Base-by-base conservation (phyloP, 2,797 vertebrate genomes). In the Karalla daura region DNA sequence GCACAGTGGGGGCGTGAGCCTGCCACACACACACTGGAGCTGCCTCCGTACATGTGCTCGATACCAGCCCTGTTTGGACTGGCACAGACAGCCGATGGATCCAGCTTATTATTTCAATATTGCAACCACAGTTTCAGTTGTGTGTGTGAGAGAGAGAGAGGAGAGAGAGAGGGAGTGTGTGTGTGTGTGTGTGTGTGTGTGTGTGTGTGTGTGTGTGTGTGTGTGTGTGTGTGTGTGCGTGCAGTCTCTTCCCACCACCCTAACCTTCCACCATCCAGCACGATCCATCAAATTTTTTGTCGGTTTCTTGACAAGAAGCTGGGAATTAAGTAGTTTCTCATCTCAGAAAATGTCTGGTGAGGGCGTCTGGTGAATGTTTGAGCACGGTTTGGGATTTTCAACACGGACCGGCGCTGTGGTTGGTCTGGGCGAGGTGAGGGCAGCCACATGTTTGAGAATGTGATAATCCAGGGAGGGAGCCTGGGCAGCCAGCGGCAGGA, bases 91-190 rank as follows among this genome's bases (percentile, higher is more conserved):
- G 56, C 21, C 20, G 72, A 79, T 70, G 62, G 61, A 79, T 78
- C 56, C 65, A 74, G 75, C 50, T 81, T 85, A 80, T 87, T 88
- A 85, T 89, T 89, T 90, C 72, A 89, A 81, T 80, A 81, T 49
- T 70, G 52, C 46, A 76, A 89, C 89, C 87, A 80, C 86, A 86
- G 44, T 56, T 55, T 73, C 27, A 54, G 55, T 58, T n/a, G n/a
- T n/a, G n/a, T n/a, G n/a, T n/a, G n/a, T n/a, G n/a, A n/a, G n/a
- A n/a, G n/a, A n/a, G n/a, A n/a, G n/a, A n/a, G n/a, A n/a, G n/a
- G n/a, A n/a, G n/a, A n/a, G n/a, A n/a, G n/a, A 52, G n/a, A 32
- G 36, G 40, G 55, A 33, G 56, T 56, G 71, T 51, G 60, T 35
- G 15, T 8, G 15, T 63, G 54, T 23, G 11, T 37, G 24, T 2